Base-by-base conservation (phyloP, 2,113 vertebrate genomes). In the Patagioenas fasciata region DNA sequence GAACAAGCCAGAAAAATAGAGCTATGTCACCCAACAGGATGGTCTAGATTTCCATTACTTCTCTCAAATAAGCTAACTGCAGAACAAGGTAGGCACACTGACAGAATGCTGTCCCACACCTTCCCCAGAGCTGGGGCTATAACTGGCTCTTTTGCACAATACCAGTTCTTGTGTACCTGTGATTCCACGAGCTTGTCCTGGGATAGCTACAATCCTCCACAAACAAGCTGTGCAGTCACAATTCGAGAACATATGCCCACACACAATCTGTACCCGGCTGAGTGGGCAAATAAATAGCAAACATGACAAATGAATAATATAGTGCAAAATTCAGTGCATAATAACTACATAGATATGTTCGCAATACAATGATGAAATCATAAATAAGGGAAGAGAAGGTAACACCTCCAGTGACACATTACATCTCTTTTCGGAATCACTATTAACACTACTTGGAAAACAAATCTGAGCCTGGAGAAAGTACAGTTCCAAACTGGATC, bases 171-270 rank as follows among this genome's bases (percentile, higher is more conserved):
- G 5, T 34, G 47, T 47, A 38, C 31, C 36, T 66, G 2, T 60
- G 53, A 48, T 32, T 75, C 80, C 72, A 60, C 0, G 0, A 57
- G n/a, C 64, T 78, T 92, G 83, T 90, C 93, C 93, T 64, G 77
- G 79, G 90, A 40, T 36, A 91, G 72, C 71, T 90, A 11, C 51
- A n/a, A 18, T 72, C 79, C 79, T 85, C 62, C 92, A 66, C 79
- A 80, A 91, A 77, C 82, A 97, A 94, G 82, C 82, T 95, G 88
- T 93, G 57, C 66, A 85, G 81, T 85, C 79, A 77, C 62, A 88
- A 47, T 77, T 83, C 36, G 72, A 13, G 66, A 73, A 78, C 0
- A 1, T 28, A 51, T 51, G 5, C 85, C 94, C 62, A 93, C 87
- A 80, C 60, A 86, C 79, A 94, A 80, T 89, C 85, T 96, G 90